These are phyloP conservation scores for Ptyas mucosa DNA, from an alignment of 2,113 vertebrate genomes.

Conservation along the genomic window DNA sequence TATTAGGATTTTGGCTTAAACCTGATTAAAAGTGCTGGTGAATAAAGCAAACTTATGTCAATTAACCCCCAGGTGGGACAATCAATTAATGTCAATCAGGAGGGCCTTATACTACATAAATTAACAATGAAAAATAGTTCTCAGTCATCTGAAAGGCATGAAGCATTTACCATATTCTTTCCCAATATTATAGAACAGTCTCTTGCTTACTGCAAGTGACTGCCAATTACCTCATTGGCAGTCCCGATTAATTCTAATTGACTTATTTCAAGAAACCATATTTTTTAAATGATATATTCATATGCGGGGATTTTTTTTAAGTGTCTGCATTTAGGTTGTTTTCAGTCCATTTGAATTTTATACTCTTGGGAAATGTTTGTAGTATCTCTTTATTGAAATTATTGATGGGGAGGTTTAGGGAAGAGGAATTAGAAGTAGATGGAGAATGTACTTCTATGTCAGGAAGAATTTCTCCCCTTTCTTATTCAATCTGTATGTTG, in stretches of 20 bases:
- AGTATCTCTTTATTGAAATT: slow-evolving; percentile 7
- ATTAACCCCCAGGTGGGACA: slow-evolving; percentile 55
- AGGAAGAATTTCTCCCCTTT: neutral
- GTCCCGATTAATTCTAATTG: rapidly evolving
- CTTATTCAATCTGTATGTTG: neutral
- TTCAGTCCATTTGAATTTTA: neutral
- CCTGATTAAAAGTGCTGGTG: slow-evolving; percentile 44
- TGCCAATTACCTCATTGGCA: rapidly evolving
- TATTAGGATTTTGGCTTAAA: slow-evolving; percentile 31
- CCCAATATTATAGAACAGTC: neutral
- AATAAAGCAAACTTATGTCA: slow-evolving; percentile 54
- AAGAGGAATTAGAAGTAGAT: neutral
- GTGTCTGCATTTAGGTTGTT: neutral
- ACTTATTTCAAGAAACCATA: neutral
- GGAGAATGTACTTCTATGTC: neutral
- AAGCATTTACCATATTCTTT: neutral
- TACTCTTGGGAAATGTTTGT: neutral
- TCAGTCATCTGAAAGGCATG: slow-evolving; percentile 26
- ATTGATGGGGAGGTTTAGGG: neutral
- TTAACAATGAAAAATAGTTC: slow-evolving; percentile 48
- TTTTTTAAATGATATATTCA: neutral
- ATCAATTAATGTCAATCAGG: slow-evolving; percentile 63
- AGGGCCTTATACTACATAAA: slow-evolving; percentile 47
- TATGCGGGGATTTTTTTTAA: neutral
- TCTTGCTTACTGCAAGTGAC: neutral